These are phyloP conservation scores for Melikaiella ostensackeni DNA, from an alignment of 2,888 invertebrate species.

Conservation along the genomic window DNA sequence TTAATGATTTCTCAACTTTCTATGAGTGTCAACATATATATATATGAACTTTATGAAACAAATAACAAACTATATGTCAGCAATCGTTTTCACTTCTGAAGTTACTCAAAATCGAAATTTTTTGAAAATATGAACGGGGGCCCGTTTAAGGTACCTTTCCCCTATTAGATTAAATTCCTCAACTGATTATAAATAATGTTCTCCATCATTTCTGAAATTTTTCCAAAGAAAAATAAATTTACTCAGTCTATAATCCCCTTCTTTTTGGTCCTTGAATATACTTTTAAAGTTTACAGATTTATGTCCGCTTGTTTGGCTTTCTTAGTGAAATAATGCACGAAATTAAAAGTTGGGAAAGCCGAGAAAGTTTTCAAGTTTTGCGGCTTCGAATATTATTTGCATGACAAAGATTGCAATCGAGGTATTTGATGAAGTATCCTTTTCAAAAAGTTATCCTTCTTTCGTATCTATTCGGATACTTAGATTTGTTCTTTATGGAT, in stretches of 20 bases:
- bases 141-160: too few relatives aligned
- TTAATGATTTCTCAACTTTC: too few relatives aligned
- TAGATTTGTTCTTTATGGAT: not conserved
- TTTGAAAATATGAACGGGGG: too few relatives aligned
- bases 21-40: too few relatives aligned
- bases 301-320: not conserved
- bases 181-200: too few relatives aligned
- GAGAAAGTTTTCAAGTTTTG: constrained; percentile 8
- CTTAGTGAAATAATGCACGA: constrained; percentile 18
- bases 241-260: not conserved
- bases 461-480: not conserved
- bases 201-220: too few relatives aligned
- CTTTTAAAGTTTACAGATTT: not conserved
- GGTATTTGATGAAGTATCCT: constrained; percentile 23
- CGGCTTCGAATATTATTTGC: constrained; percentile 27
- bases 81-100: too few relatives aligned
- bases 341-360: constrained; percentile 12
- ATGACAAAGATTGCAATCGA: constrained; percentile 10
- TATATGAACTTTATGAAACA: too few relatives aligned
- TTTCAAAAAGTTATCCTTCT: not conserved
- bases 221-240: too few relatives aligned
- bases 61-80: too few relatives aligned
- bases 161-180: too few relatives aligned
- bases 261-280: not conserved
- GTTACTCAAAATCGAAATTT: too few relatives aligned